Evolutionary conservation across 2,888 invertebrate genomes (phyloP), one percentile per base, ranked within the genome.

Genomic region (Thera britannica): DNA sequence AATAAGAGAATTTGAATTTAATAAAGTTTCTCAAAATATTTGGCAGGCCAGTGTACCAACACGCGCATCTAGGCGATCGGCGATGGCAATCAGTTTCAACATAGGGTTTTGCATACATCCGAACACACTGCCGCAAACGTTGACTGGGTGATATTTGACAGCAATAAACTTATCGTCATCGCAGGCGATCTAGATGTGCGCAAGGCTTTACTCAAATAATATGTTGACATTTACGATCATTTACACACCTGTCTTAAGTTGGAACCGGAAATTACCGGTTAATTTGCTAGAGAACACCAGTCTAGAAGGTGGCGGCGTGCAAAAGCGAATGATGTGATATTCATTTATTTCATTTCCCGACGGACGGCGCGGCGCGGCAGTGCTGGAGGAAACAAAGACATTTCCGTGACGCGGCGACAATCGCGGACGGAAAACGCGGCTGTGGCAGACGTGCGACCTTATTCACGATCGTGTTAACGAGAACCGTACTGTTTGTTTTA

Each of bases 291-390:
- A 7, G 34, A 48, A 58, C 44, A 35, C 35, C 38, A 54, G 48
- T 34, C 12, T 63, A 56, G 49, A 52, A 57, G 57, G 46, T 52
- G 9, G 52, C 7, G 12, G 59, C 67, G 62, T 70, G 68, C 68
- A 67, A 72, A 68, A 72, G 72, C 75, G 75, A 81, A 82, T 86
- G 83, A 87, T 86, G 85, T 83, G 86, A 87, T 89, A 88, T 91
- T 88, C 85, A 87, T 89, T 91, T 86, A 86, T 87, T 89, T 87
- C 85, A 88, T 90, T 89, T 89, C 87, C 87, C 87, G 80, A 77
- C 85, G 88, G 88, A 89, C 82, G 83, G 78, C 81, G 80, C 82
- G 84, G 78, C 82, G 79, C 78, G 80, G 82, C 67, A 62, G 52
- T 54, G 79, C 78, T 76, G 74, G 79, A 87, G 90, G 89, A 90